Base-by-base conservation (phyloP, 2,797 vertebrate species). In the Aythya fuligula region DNA sequence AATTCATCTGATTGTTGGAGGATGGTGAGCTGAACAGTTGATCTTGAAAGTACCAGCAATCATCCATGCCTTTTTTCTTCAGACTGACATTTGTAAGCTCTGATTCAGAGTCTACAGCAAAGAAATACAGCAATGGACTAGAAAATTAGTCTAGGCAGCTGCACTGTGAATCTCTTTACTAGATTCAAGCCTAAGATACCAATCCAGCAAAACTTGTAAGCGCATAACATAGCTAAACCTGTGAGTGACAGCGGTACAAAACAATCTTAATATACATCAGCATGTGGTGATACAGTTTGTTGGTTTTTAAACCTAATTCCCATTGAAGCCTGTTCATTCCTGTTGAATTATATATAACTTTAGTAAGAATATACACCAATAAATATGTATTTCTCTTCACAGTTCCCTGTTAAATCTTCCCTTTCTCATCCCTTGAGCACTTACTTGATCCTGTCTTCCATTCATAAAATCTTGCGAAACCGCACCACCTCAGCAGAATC, bases 171-270 rank as follows among this genome's bases (percentile, higher is more conserved):
- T 77, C 20, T 56, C 65, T 85, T 80, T 57, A 64, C 19, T 41
- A 74, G 30, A 91, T 56, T 81, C 27, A 85, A 87, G 51, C 51
- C 65, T 78, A 62, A 85, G 69, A 22, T 92, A 80, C 22, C n/a
- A 91, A 83, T 12, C 7, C 43, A 67, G 82, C 43, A 91, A 89
- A 93, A 77, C n/a, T 32, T 3, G 8, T 28, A 72, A 73, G 43
- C 36, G 81, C 15, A 15, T 41, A 56, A 70, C 13, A 45, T 1
- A 66, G 39, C 4, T 54, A 85, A 91, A 84, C 36, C 25, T 0
- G 0, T 21, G 8, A 81, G 70, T 0, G 0, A 58, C 19, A 71
- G 53, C 22, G 67, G 51, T 25, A 71, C 1, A 6, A 90, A 90
- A 20, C 16, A 79, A 61, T 32, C 34, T 66, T 47, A 85, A 45